Evolutionary conservation across 2,113 vertebrate species (phyloP), one percentile per base, ranked within the genome.

Genomic region (Catharus minimus): DNA sequence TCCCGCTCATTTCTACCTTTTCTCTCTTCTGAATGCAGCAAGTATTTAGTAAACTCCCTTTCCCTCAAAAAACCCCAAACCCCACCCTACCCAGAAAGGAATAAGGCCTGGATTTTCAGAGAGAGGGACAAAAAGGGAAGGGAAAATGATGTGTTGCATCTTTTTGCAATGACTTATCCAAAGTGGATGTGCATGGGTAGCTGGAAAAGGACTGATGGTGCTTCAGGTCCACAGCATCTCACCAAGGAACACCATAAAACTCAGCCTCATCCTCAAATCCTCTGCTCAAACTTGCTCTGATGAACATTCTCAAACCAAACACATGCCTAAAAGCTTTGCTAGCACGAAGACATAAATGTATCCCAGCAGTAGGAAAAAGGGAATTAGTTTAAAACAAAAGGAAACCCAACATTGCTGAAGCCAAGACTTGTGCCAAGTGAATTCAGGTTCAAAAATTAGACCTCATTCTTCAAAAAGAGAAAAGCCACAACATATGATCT

Each of bases 371-470:
- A 92, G 81, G 73, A 91, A 90, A 88, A 94, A 90, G 38, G 27
- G 93, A 92, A 93, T 92, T 89, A 85, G 77, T 36, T 91, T 93
- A 62, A 95, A 86, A 96, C 92, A 94, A 96, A 95, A 96, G 89
- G 92, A 95, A 94, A 88, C 81, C 86, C 90, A 33, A 19, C 5
- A 7, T 9, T 66, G 75, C 78, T 49, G 78, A 84, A 87, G 86
- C 92, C 91, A 93, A 95, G 44, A 20, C 17, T 47, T 53, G 36
- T 80, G 89, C 92, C 90, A 92, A 94, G 71, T 80, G 71, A 90
- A 73, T 92, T 85, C 88, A 93, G 95, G 90, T 95, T 94, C 92
- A 95, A 93, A 95, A 93, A 89, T 85, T 82, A 94, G 92, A 90
- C 86, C 81, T 94, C 74, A 55, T 94, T 90, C 92, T 95, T 92